phyloP scores from a whole-genome alignment of 2,888 invertebrate genomes.

The Limnephilus auricula region DNA sequence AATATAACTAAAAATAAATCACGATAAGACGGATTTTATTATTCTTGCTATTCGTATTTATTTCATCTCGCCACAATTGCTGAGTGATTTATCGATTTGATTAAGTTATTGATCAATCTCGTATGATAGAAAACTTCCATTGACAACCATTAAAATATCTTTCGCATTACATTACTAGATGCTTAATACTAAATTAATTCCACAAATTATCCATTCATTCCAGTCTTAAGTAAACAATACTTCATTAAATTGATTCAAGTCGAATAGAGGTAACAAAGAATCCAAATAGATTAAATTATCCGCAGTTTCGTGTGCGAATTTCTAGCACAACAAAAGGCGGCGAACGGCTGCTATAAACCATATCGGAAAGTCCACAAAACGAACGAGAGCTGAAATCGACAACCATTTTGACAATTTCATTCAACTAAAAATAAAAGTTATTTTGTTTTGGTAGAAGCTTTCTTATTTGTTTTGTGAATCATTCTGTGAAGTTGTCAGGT shows the following conservation, averaged over 20 bases:
- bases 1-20: too few relatives aligned
- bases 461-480: not conserved
- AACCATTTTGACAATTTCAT: not conserved
- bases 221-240: not conserved
- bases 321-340: not conserved
- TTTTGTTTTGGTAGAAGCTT: not conserved
- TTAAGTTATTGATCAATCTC: too few relatives aligned
- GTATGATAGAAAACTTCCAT: not conserved
- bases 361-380: not conserved
- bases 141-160: not conserved
- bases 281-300: slow-evolving; percentile 2
- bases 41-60: not conserved
- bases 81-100: too few relatives aligned
- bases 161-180: not conserved
- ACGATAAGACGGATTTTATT: too few relatives aligned
- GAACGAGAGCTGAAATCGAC: not conserved
- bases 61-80: not conserved
- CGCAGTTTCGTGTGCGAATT: not conserved
- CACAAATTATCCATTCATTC: not conserved
- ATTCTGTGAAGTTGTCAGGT: too few relatives aligned
- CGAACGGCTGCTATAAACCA: not conserved
- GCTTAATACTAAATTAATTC: not conserved
- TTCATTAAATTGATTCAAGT: not conserved
- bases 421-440: not conserved
- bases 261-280: slow-evolving; percentile 2